Evolutionary conservation across 30 jellyfish, hydroid and myxozoan species (phyloP).

Genomic region (Hydractinia echinata): DNA sequence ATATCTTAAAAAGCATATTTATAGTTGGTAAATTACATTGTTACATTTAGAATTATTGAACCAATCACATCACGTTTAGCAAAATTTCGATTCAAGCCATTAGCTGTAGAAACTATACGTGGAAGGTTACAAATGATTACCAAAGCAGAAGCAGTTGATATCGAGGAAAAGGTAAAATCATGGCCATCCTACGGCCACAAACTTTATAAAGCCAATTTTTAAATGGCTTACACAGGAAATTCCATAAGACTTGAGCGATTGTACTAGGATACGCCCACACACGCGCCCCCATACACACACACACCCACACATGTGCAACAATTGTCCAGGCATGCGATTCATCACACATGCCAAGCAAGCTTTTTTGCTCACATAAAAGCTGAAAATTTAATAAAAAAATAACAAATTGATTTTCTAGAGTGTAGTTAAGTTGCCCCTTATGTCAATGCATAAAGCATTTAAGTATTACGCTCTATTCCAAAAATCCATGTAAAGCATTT

Average conservation of each 20-base stretch:
- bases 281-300: no score
- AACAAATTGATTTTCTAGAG: no score
- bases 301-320: no score
- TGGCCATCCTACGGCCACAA: not conserved
- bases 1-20: not conserved
- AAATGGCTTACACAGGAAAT: not conserved
- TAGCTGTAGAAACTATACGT: constrained; percentile 52
- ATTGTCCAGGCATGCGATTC: no score
- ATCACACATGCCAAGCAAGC: no score
- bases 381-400: no score
- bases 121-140: constrained; percentile 51
- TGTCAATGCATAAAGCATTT: no score
- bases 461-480: no score
- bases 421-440: no score
- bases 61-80: constrained; percentile 96
- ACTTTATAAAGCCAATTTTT: not conserved
- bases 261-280: no score
- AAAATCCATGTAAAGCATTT: no score
- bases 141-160: constrained; percentile 57
- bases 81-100: constrained; percentile 85
- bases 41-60: constrained; percentile 70
- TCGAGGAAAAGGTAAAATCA: constrained; percentile 25
- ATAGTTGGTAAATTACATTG: not conserved
- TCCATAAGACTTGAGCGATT: not conserved
- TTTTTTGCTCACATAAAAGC: no score